Evolutionary conservation across 2,888 invertebrate genomes (phyloP), one percentile per base, ranked within the genome.

Genomic region (Dryocosmus kuriphilus): DNA sequence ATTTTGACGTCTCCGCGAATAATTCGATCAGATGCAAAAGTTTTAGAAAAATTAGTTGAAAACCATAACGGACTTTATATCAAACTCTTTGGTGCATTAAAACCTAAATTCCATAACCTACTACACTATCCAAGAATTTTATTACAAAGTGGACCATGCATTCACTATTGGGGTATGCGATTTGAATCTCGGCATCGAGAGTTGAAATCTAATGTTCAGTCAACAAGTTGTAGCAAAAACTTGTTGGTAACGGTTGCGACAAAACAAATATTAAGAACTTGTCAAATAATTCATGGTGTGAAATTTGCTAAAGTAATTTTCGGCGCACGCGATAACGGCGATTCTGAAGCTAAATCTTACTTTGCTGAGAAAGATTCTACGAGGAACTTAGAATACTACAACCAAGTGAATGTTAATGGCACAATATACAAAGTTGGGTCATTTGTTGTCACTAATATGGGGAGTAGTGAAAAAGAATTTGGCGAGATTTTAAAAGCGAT

Each of bases 1-100:
- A 80, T 79, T 32, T n/a, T 81, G n/a, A 77, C 73, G 62, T 78
- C 81, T 7, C 80, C 79, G 57, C 75, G 76, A 22, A 46, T 79
- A 27, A 46, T 77, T 74, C 30, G 51, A 16, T 65, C 46, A 11
- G 79, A 80, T 63, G 46, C 63, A 61, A 71, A 22, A 51, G 46
- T 24, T 27, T 76, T 80, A 24, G 32, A 63, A 46, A 41, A 74
- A 9, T 57, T 77, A 6, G 67, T 77, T n/a, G 11, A 46, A 38
- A 11, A 77, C n/a, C n/a, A n/a, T n/a, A n/a, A n/a, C n/a, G n/a
- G n/a, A n/a, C n/a, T n/a, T n/a, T n/a, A n/a, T n/a, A 65, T 74
- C 3, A 22, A 65, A 27, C 63, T 77, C 14, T 73, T 38, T 46
- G 76, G 76, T 7, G 19, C 24, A 27, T 60, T 80, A 60, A 79